Evolutionary conservation across 1,140 invertebrate species (phyloP), one percentile per base, ranked within the genome.

Genomic region (Nylanderia fulva): DNA sequence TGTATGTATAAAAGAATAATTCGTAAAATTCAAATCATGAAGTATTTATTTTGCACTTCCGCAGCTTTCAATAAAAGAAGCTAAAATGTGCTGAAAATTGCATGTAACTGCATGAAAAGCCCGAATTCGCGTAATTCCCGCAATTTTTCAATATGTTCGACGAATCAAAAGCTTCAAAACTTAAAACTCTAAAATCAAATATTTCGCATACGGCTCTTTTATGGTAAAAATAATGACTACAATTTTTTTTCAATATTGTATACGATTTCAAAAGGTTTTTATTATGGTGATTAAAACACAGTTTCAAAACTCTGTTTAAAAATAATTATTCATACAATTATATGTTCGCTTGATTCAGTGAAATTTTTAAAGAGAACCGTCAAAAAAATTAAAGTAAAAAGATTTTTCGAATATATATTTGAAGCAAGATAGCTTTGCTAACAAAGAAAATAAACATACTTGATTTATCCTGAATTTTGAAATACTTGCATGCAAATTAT

Each of bases 141-240:
- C 4, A 75, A 75, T 36, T 33, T 77, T 52, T 60, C 0, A 75
- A 29, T 4, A 2, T n/a, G 2, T 60, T 75, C 13, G 9, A 61
- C 24, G 13, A 77, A 29, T 7, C 61, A 24, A 48, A 64, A 77
- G n/a, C 27, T 52, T 63, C 6, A 76, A 33, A 63, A n/a, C 27
- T 45, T 29, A 2, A 7, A 9, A 48, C 3, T n/a, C n/a, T 2
- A 24, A 24, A 0, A 13, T 0, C 24, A 48, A 52, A 77, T 5
- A 45, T 33, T 63, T 76, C 3, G 0, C 24, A 18, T 52, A 24
- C n/a, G 2, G 1, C 15, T 45, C 15, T 48, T 39, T 71, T 36
- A n/a, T n/a, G 56, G 0, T 6, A 60, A 27, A 60, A 6, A 39
- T 27, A 1, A 74, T 8, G 18, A 39, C 1, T n/a, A 39, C 42